Conservation (phyloP, 2,113 vertebrate genomes). For the Pteronura brasiliensis region DNA sequence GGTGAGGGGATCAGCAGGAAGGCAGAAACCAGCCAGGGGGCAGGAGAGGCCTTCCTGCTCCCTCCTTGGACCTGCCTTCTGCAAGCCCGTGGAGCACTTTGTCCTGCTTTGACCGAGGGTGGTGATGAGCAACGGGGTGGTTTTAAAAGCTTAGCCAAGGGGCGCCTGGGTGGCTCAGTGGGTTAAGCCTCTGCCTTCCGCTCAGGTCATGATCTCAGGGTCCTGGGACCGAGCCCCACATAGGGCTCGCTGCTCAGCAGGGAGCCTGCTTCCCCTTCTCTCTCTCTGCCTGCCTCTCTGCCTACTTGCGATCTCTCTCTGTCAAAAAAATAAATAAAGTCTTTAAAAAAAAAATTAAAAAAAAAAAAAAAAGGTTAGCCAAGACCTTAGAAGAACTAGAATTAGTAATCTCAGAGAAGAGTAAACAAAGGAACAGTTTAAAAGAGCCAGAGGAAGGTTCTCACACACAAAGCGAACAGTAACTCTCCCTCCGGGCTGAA, state of each 20-base stretch:
- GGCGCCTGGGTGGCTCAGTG: too few species aligned
- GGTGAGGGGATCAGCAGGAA: neutral
- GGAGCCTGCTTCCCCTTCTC: too few species aligned
- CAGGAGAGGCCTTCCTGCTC: accelerated
- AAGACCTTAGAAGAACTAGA: neutral
- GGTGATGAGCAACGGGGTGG: neutral
- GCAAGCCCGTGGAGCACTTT: neutral
- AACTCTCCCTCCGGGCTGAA: neutral
- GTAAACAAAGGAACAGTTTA: neutral
- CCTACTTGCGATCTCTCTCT: too few species aligned
- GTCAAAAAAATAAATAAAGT: too few species aligned
- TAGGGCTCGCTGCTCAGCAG: too few species aligned
- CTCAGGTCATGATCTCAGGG: too few species aligned
- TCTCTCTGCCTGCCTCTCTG: too few species aligned
- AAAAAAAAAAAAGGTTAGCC: neutral
- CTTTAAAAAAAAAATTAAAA: too few species aligned
- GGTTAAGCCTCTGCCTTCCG: too few species aligned
- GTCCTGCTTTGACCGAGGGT: neutral
- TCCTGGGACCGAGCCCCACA: too few species aligned
- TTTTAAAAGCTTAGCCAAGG: neutral
- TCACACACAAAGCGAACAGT: neutral
- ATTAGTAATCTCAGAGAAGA: neutral
- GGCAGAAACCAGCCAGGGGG: neutral
- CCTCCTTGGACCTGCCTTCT: neutral
- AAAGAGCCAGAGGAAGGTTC: neutral